These are phyloP conservation scores for Drosophila limbata DNA, from an alignment of 2,888 invertebrate genomes.

Conservation along the genomic window DNA sequence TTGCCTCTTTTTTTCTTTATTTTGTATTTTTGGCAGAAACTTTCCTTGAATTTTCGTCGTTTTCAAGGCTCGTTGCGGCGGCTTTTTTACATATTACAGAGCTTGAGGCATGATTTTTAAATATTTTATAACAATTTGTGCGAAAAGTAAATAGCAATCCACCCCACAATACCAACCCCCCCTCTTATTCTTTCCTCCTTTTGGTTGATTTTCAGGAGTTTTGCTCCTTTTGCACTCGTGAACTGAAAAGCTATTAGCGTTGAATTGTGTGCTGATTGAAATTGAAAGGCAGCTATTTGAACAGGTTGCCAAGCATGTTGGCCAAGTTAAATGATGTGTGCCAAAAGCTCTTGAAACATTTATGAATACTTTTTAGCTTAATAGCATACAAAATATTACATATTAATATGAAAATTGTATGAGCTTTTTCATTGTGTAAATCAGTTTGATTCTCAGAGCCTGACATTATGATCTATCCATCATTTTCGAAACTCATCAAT, in stretches of 20 bases:
- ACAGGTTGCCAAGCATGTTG: constrained; percentile 44
- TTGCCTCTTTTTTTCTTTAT: constrained; percentile 3
- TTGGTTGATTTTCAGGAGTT: constrained; percentile 4
- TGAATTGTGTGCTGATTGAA: constrained; percentile 65
- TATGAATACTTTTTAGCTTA: constrained; percentile 43
- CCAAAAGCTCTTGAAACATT: constrained; percentile 54
- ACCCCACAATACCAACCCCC: constrained; percentile 2
- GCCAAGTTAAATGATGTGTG: constrained; percentile 70
- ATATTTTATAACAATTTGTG: constrained; percentile 73
- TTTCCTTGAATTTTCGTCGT: constrained; percentile 30
- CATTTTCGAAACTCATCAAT: constrained; percentile 2
- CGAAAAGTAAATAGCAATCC: constrained; percentile 65
- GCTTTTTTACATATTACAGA: constrained; percentile 23
- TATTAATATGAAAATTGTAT: constrained; percentile 18
- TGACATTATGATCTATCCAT: constrained; percentile 12
- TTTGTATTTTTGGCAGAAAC: background rate
- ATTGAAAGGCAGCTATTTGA: constrained; percentile 63
- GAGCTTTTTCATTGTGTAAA: constrained; percentile 14
- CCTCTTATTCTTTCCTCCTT: background rate
- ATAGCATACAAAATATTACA: constrained; percentile 23
- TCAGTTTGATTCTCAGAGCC: constrained; percentile 14
- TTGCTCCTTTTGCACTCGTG: constrained; percentile 24
- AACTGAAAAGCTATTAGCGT: constrained; percentile 54
- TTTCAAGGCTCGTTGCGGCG: constrained; percentile 58
- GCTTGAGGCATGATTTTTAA: constrained; percentile 68